Evolutionary conservation across 1,140 invertebrate species (phyloP).

Genomic region (Bathynomus jamesi): DNA sequence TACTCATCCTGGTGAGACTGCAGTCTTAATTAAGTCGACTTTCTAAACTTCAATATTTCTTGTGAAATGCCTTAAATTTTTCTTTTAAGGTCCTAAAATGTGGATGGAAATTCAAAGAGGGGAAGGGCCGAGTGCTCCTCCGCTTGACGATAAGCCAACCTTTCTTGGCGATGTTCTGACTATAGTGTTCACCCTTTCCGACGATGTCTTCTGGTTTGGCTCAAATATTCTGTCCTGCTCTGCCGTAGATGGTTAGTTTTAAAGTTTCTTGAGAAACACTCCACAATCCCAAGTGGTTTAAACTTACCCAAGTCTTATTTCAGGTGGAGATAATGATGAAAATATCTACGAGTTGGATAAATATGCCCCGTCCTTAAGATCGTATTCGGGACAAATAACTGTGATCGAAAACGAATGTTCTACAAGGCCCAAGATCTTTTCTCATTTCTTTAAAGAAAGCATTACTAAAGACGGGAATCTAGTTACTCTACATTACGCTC

Average conservation of each 20-base stretch:
- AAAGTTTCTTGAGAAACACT: too few relatives aligned
- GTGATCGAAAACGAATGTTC: slow-evolving; percentile 37
- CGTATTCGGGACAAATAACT: slow-evolving; percentile 19
- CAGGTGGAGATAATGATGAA: slow-evolving; percentile 1
- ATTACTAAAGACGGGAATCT: slow-evolving; percentile 19
- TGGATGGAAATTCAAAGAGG: slow-evolving; percentile 39
- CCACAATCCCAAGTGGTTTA: slow-evolving; percentile 27
- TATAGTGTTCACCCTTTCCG: slow-evolving; percentile 36
- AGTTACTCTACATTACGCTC: slow-evolving; percentile 32
- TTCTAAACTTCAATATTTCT: not conserved
- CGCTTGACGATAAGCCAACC: slow-evolving; percentile 31
- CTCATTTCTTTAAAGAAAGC: slow-evolving; percentile 34
- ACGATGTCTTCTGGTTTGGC: slow-evolving; percentile 38
- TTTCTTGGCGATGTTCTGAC: slow-evolving; percentile 37
- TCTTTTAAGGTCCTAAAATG: slow-evolving; percentile 36
- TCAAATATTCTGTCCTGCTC: slow-evolving; percentile 37
- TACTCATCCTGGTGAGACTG: slow-evolving; percentile 29
- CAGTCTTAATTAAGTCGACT: not conserved
- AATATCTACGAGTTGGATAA: not conserved
- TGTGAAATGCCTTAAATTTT: not conserved
- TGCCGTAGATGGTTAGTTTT: slow-evolving; percentile 37
- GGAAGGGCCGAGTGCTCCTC: slow-evolving; percentile 34
- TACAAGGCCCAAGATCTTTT: slow-evolving; percentile 37
- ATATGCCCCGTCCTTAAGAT: not conserved
- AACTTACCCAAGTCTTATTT: not conserved